Evolutionary conservation across 1,140 invertebrate genomes (phyloP).

Genomic region (Pygmarrhopalites habei): DNA sequence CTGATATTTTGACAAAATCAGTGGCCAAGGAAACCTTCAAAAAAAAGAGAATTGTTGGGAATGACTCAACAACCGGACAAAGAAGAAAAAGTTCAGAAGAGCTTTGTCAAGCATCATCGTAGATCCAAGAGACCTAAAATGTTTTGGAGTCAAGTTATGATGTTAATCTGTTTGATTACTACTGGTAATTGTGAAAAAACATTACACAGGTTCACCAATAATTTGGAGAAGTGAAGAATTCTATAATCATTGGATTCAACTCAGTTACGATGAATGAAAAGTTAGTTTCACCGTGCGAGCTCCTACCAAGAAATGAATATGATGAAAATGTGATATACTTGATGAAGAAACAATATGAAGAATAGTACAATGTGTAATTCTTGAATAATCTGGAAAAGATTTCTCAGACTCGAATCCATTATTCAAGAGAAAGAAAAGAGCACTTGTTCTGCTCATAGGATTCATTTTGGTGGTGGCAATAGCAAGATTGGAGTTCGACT

Average conservation of each 20-base stretch:
- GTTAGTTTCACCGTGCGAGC: slow-evolving; percentile 22
- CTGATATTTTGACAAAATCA: slow-evolving; percentile 5
- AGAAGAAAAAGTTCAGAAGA: not conserved
- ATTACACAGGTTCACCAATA: not conserved
- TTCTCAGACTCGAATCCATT: not conserved
- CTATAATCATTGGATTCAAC: slow-evolving; percentile 9
- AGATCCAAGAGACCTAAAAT: not conserved
- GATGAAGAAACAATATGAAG: slow-evolving; percentile 3
- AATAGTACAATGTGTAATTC: slow-evolving; percentile 13
- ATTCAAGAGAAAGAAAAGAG: not conserved
- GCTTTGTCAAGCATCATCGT: not conserved
- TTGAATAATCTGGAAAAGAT: slow-evolving; percentile 19
- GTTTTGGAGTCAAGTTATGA: not conserved
- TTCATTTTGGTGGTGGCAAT: not conserved
- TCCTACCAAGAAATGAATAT: slow-evolving; percentile 14
- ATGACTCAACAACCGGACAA: not conserved
- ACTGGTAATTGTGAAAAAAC: not conserved
- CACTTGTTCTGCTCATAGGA: too few species aligned
- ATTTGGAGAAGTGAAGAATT: slow-evolving; percentile 21
- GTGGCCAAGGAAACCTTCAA: not conserved
- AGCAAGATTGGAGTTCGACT: slow-evolving; percentile 11
- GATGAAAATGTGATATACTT: not conserved
- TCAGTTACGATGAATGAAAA: slow-evolving; percentile 9
- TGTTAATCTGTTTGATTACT: not conserved
- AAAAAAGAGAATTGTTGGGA: slow-evolving; percentile 8